Base-by-base conservation (phyloP, 2,888 invertebrate genomes). In the Crioceris asparagi region DNA sequence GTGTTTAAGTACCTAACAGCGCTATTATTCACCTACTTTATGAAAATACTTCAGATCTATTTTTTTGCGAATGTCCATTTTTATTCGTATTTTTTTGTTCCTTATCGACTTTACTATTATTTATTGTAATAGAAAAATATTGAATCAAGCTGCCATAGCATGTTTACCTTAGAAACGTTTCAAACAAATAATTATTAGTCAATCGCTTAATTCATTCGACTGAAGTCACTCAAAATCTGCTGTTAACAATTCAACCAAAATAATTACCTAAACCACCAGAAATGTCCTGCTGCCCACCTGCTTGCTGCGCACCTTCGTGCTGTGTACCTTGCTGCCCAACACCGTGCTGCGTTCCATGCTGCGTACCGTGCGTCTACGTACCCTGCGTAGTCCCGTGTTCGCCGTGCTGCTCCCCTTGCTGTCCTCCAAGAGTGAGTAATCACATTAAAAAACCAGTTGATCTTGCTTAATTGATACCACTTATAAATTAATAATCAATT, bases 281-380 rank as follows among this genome's bases (percentile, higher is more conserved):
- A 4, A 39, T 39, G 39, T 36, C 35, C 39, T 45, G 49, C 40
- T 50, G 50, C 36, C 45, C 46, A 15, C 40, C 48, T 5, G 43
- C 47, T 43, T 46, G 49, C 41, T 50, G 49, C 33, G 44, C 47
- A 15, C 44, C 40, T 16, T 27, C 45, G 1, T 51, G 50, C 35
- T 50, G 49, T 36, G 43, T 40, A 4, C 45, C 49, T 41, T 46
- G 49, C 41, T 50, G 50, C 36, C 45, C 47, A 12, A 36, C 49
- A n/a, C 35, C 48, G 29, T 50, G 51, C 38, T 51, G 51, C 36
- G 29, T 39, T 4, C 48, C 51, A n/a, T 46, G 49, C 30, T 52
- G 50, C 35, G 38, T 44, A 17, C 45, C 41, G 17, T 50, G 49
- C 35, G 44, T 19, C 3, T 19, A 17, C 11, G 32, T 32, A 17